Base-by-base conservation (phyloP, 2,113 vertebrate genomes). In the Desmodus rotundus region DNA sequence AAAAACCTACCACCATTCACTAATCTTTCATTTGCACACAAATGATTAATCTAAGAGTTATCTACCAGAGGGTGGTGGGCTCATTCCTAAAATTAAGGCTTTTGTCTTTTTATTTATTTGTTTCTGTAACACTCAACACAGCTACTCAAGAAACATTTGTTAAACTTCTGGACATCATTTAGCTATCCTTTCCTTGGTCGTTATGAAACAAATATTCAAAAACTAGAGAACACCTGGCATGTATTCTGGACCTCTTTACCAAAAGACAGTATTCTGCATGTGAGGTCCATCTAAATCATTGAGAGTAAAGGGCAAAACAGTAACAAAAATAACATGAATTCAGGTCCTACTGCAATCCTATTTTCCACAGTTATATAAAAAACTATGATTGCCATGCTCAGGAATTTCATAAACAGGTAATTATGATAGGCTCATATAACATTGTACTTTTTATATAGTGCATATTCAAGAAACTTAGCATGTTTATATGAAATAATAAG, bases 151-250 rank as follows among this genome's bases (percentile, higher is more conserved):
- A 78, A 84, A 90, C 16, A 91, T 54, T 22, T 65, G 58, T 56
- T 94, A 43, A 73, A 74, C 45, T 31, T 87, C 13, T 87, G 31
- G 17, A 19, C 78, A 88, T 80, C 67, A 95, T 45, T 85, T 88
- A 80, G 15, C 11, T 20, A 83, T 33, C 20, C 63, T 89, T 56
- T 77, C 22, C 31, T 63, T 76, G 52, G 13, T 20, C 43, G 33
- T 94, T 86, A 77, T 31, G 65, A 88, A 89, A 45, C 93, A 93
- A 91, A 92, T 61, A 92, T 56, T 76, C 20, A 73, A 80, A 93
- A 93, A 63, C 17, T 76, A 70, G 81, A 84, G 87, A 87, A 22
- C 45, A 52, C 11, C 63, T 88, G 76, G 63, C 28, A 93, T 63
- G 11, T 47, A 95, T 78, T 74, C 58, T 93, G 16, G 20, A 70